A percentile compares a stretch with the other conserved stretches of the same genome.
Conservation (phyloP, 2,797 vertebrate genomes). For the Botia almorhae region DNA sequence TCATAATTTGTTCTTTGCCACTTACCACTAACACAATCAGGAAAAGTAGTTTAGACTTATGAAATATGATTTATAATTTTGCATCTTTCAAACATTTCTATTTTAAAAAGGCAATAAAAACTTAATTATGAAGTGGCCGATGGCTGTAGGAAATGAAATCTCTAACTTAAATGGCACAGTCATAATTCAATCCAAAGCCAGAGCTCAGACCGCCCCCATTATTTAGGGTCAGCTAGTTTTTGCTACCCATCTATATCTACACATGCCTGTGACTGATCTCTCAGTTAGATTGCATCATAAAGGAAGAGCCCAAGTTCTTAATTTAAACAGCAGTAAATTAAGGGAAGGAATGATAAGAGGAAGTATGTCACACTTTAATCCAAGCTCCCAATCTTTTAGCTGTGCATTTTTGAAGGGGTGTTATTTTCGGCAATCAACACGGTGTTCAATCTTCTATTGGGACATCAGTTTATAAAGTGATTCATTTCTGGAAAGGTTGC, state of each 20-base stretch:
- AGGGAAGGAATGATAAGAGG: constrained; percentile 62
- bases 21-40: background rate
- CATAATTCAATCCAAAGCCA: constrained; percentile 70
- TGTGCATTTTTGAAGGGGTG: background rate
- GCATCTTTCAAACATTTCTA: constrained; percentile 55
- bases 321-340: constrained; percentile 65
- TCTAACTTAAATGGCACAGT: constrained; percentile 72
- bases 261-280: constrained; percentile 67
- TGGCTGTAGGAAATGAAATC: constrained; percentile 68
- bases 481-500: constrained; percentile 43
- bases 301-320: constrained; percentile 57
- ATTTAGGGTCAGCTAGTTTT: constrained; percentile 70
- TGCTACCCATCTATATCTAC: constrained; percentile 65
- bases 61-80: background rate
- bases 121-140: constrained; percentile 67
- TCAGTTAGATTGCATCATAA: constrained; percentile 69
- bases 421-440: constrained; percentile 28
- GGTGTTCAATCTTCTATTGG: constrained; percentile 38
- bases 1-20: background rate
- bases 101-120: constrained; percentile 71
- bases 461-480: constrained; percentile 31
- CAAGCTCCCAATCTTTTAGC: constrained; percentile 48
- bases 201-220: constrained; percentile 68
- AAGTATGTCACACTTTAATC: constrained; percentile 68
- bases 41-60: background rate